These are phyloP conservation scores for Microhierax caerulescens DNA, from an alignment of 2,797 vertebrate species.

Conservation along the genomic window DNA sequence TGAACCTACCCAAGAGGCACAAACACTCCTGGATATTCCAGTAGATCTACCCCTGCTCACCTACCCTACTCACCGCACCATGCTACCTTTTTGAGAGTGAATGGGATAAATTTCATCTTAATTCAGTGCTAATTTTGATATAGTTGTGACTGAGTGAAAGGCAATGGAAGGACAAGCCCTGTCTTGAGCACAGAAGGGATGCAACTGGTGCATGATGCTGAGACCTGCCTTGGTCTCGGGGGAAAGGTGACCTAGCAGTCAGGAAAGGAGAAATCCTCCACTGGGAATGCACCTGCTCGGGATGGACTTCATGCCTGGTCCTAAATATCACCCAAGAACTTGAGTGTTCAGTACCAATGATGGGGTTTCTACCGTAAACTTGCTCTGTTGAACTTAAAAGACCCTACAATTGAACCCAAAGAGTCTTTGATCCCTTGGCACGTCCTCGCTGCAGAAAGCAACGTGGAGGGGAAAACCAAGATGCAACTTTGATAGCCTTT, in stretches of 20 bases:
- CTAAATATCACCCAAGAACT: background rate
- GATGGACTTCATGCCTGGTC: background rate
- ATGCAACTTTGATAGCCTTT: background rate
- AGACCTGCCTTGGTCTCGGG: background rate
- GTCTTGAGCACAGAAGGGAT: constrained; percentile 17
- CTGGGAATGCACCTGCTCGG: constrained; percentile 3
- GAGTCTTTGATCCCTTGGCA: background rate
- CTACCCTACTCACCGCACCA: background rate
- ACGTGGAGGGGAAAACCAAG: background rate
- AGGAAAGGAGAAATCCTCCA: background rate
- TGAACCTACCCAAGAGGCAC: constrained; percentile 33
- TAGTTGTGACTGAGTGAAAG: constrained; percentile 46
- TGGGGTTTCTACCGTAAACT: background rate
- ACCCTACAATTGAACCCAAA: background rate
- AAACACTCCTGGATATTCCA: background rate
- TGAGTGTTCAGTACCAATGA: background rate
- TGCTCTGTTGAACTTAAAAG: background rate
- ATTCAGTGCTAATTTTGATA: background rate
- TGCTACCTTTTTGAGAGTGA: background rate
- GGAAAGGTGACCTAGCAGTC: background rate
- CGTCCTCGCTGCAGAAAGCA: background rate
- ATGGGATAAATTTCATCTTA: background rate
- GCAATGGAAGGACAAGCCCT: constrained; percentile 49
- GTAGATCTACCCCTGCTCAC: background rate
- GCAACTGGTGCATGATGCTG: background rate